Evolutionary conservation across 2,797 vertebrate genomes (phyloP), one percentile per base, ranked within the genome.

Genomic region (Anableps anableps): DNA sequence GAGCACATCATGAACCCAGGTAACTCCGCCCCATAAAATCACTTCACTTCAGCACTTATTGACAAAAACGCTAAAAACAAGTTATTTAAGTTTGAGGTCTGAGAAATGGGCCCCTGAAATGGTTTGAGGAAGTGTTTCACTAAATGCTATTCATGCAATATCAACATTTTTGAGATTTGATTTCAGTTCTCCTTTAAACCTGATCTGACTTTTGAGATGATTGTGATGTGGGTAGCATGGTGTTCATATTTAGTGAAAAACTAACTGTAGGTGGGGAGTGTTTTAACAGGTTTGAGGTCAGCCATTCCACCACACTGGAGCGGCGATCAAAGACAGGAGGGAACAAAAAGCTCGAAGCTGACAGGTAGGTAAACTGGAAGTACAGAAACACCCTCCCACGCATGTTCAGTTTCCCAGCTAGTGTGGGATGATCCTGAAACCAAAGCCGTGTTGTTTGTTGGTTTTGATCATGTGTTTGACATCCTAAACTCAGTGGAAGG

Each of bases 361-460:
- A 86, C 86, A 91, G 89, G 91, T 93, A 89, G 86, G 80, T 90
- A 79, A 93, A 89, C 80, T 90, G 86, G 84, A 91, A 87, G 84
- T 85, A 86, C 72, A 80, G 34, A 89, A 86, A 88, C 83, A 85
- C 71, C 80, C 89, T 62, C 93, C 80, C 87, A 92, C 90, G 0
- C 88, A 89, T 86, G 82, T 72, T 84, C 62, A 68, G 72, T 93
- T 89, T 93, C 86, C 86, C 88, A 86, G 80, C 75, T n/a, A 72
- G 80, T 86, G 90, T 90, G 87, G 88, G 87, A 91, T 83, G 82
- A 85, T 92, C 88, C 85, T 74, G 75, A 88, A 91, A 92, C 82
- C 80, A 75, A 90, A 84, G 86, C 85, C 64, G 47, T 75, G 75
- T 74, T 72, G 60, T 81, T 74, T 53, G 43, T 80, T 80, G 85